A percentile compares a stretch with the other conserved stretches of the same genome.
Conservation (phyloP, 1,140 invertebrate species). For the Cataglyphis hispanica region DNA sequence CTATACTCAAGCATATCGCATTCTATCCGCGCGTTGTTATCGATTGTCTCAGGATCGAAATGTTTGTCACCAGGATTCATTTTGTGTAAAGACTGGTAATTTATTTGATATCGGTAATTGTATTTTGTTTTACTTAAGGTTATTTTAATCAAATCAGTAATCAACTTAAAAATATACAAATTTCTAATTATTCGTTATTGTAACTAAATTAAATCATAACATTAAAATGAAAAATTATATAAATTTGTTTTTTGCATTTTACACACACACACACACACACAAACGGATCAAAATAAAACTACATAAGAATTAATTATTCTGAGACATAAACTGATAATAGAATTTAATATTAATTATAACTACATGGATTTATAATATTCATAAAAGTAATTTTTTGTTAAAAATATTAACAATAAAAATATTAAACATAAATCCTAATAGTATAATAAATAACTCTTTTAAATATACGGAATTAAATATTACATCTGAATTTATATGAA, state of each 20-base stretch:
- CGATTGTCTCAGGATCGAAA: constrained; percentile 34
- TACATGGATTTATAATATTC: too few relatives aligned
- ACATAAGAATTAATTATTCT: too few relatives aligned
- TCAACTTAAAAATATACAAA: background rate
- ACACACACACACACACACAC: background rate
- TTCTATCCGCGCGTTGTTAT: constrained; percentile 19
- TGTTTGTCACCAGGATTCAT: constrained; percentile 26
- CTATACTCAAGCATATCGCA: constrained; percentile 60
- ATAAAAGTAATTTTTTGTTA: too few relatives aligned
- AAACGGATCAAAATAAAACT: too few relatives aligned
- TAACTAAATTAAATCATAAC: background rate
- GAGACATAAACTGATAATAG: too few relatives aligned
- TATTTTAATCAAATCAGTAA: background rate
- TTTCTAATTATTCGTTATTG: background rate
- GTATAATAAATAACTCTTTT: too few relatives aligned
- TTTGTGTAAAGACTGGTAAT: background rate
- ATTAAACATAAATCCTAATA: too few relatives aligned
- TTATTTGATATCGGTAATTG: background rate
- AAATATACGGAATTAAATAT: too few relatives aligned
- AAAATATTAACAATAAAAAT: too few relatives aligned
- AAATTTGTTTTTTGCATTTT: background rate
- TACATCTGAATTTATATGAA: too few relatives aligned
- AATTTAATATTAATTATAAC: too few relatives aligned
- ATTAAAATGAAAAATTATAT: background rate
- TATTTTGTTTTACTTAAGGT: background rate